Evolutionary conservation across 2,797 vertebrate species (phyloP).

Genomic region (Onychomys arenicola): DNA sequence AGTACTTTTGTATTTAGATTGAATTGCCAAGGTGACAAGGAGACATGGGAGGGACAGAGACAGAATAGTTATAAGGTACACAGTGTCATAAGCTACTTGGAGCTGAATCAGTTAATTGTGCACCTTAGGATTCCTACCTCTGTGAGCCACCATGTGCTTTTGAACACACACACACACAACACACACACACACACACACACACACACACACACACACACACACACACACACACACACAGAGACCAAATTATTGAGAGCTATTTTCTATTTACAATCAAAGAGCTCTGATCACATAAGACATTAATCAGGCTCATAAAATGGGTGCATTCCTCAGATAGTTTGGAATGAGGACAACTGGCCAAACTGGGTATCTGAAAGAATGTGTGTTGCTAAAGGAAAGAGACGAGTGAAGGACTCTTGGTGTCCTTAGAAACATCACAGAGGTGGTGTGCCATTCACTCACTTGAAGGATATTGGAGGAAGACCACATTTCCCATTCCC

Average conservation of each 20-base stretch:
- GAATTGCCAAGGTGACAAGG: not conserved
- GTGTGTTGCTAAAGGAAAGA: not conserved
- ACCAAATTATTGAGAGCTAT: not conserved
- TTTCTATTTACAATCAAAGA: not conserved
- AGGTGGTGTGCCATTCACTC: not conserved
- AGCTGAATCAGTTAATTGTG: not conserved
- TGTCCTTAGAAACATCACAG: not conserved
- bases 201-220: not conserved
- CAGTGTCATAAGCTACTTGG: not conserved
- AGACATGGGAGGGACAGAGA: not conserved
- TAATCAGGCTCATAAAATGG: not conserved
- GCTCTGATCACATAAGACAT: not conserved
- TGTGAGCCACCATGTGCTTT: not conserved
- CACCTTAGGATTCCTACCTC: not conserved
- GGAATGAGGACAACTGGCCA: not conserved
- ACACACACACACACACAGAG: too few relatives aligned
- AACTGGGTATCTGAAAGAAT: not conserved
- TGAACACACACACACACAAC: not conserved
- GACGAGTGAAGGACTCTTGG: not conserved
- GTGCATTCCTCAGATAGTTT: not conserved
- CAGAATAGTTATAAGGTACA: not conserved
- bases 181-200: not conserved
- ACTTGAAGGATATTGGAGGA: not conserved
- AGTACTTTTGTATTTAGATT: not conserved
- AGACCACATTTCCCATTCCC: constrained; percentile 12